Conservation (phyloP, 2,113 vertebrate species). For the Physeter macrocephalus region DNA sequence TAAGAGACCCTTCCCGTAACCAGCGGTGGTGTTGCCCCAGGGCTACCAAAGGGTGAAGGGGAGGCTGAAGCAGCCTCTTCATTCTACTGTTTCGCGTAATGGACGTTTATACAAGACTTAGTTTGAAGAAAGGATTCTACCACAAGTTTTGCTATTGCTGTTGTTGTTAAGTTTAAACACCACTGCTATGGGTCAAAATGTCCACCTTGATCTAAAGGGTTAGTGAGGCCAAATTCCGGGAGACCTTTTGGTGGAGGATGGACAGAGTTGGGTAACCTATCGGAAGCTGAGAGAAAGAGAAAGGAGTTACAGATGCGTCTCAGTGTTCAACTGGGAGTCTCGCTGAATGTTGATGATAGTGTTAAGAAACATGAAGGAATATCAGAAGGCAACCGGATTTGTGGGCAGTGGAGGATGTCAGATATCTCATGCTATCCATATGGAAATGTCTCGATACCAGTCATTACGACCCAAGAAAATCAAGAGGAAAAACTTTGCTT, state of each 20-base stretch:
- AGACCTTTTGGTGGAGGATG: not conserved
- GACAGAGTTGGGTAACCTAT: not conserved
- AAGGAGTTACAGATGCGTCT: not conserved
- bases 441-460: not conserved
- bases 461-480: not conserved
- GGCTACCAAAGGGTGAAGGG: not conserved
- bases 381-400: not conserved
- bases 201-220: not conserved
- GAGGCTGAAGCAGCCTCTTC: no score
- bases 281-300: not conserved
- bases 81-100: accelerated
- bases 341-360: no score
- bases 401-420: not conserved
- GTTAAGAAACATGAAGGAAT: no score
- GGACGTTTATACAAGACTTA: not conserved
- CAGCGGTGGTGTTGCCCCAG: accelerated
- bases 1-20: accelerated
- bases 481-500: not conserved
- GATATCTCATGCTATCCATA: not conserved
- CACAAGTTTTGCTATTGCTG: not conserved
- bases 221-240: not conserved
- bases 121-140: not conserved
- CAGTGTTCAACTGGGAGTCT: not conserved
- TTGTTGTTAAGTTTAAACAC: not conserved
- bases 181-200: not conserved